These are phyloP conservation scores for Batillaria attramentaria DNA, from an alignment of 1,140 invertebrate genomes.

Conservation along the genomic window DNA sequence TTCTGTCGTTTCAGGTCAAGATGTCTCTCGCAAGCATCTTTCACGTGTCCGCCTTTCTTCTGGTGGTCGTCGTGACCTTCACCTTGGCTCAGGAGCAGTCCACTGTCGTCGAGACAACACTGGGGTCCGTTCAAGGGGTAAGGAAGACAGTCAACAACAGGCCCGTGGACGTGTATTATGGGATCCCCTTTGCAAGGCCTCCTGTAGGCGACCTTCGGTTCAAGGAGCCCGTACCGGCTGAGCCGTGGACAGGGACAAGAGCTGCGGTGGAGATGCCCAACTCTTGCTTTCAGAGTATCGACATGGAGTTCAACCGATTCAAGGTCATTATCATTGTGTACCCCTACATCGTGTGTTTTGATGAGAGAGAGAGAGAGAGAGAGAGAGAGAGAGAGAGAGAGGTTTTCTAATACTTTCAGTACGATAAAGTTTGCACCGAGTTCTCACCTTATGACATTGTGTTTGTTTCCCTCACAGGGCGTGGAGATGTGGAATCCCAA, in stretches of 20 bases:
- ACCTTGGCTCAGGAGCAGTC: too few species aligned
- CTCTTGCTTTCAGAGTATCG: slow-evolving; percentile 64
- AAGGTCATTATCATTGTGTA: background rate
- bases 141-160: background rate
- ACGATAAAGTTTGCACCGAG: background rate
- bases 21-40: too few species aligned
- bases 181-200: slow-evolving; percentile 94
- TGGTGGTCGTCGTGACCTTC: too few species aligned
- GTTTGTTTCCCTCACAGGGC: slow-evolving; percentile 20
- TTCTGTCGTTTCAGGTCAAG: too few species aligned
- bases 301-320: slow-evolving; percentile 27
- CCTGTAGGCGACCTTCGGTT: slow-evolving; percentile 91
- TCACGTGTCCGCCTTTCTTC: too few species aligned
- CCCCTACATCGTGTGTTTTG: background rate
- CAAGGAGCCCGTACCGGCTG: slow-evolving; percentile 83
- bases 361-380: background rate
- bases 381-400: background rate
- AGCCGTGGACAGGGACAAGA: slow-evolving; percentile 44
- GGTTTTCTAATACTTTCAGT: slow-evolving; percentile 1
- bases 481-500: slow-evolving; percentile 61
- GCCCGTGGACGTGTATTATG: slow-evolving; percentile 87
- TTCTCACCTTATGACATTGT: slow-evolving; percentile 17
- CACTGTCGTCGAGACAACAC: background rate
- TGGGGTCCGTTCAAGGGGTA: slow-evolving; percentile 19
- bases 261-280: slow-evolving; percentile 74